Evolutionary conservation across 35 echinoderm and acorn worm genomes (phyloP), one percentile per base, ranked within the genome.

Genomic region (Eucidaris tribuloides): DNA sequence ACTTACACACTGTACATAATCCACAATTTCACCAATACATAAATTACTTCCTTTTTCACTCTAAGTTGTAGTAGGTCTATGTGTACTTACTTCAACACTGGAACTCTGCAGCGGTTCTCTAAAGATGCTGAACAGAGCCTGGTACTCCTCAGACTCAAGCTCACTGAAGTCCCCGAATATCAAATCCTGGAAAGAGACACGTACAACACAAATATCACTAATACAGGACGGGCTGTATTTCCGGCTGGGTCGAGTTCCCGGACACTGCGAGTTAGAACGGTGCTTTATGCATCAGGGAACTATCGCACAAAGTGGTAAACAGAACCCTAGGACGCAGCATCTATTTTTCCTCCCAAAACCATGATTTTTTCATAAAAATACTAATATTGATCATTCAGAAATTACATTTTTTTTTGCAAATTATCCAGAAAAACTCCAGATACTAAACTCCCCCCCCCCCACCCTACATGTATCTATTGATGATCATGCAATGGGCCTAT

Each of bases 151-250:
- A 23, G 35, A 76, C 35, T 49, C 46, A 20, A 87, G 56, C 28
- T 37, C 70, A 58, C 74, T 56, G 41, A 87, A 87, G 74, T 87
- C 84, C 34, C 84, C 84, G 79, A 87, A 87, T n/a, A 52, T 87
- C 34, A 87, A 23, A 38, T 74, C 84, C 84, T 87, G 74, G 19
- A 18, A 61, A 87, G 24, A 79, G 30, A 44, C 29, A 9, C 48
- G n/a, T n/a, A 52, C 48, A 52, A n/a, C 9, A 11, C n/a, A 11
- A 52, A n/a, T n/a, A 52, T 52, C n/a, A 52, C n/a, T 9, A 52
- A 52, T 9, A n/a, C n/a, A n/a, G n/a, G n/a, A n/a, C n/a, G n/a
- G n/a, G n/a, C n/a, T n/a, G n/a, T n/a, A n/a, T n/a, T n/a, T n/a
- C n/a, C n/a, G n/a, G n/a, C n/a, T n/a, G n/a, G n/a, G n/a, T n/a